Conservation (phyloP, 2,797 vertebrate genomes). For the Menidia menidia region DNA sequence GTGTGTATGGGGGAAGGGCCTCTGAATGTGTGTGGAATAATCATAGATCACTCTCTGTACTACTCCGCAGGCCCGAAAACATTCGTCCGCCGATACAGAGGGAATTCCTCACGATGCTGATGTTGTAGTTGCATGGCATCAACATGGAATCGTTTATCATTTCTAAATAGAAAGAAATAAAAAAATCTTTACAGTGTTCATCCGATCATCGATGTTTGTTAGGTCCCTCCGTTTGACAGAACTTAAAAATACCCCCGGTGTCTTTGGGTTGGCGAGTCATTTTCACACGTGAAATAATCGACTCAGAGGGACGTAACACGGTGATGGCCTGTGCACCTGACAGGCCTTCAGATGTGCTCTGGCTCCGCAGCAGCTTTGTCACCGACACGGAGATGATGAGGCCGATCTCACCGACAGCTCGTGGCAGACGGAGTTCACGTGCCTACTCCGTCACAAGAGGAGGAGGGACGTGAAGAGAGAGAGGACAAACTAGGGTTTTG, state of each 20-base stretch:
- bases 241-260: neutral
- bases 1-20: constrained; percentile 34
- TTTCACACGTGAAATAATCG: constrained; percentile 2
- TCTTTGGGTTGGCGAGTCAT: constrained; percentile 3
- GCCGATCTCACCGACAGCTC: constrained; percentile 48
- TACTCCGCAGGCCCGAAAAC: constrained; percentile 17
- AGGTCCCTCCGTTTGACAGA: constrained; percentile 9
- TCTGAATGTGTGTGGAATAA: constrained; percentile 9
- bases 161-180: neutral
- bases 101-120: neutral
- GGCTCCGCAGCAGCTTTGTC: constrained; percentile 34
- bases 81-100: constrained; percentile 8
- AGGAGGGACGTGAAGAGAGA: constrained; percentile 12
- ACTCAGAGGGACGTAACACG: constrained; percentile 9
- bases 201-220: too few relatives aligned
- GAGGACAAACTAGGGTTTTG: constrained; percentile 33
- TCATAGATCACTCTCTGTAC: constrained; percentile 34
- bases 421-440: constrained; percentile 41
- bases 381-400: constrained; percentile 45
- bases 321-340: constrained; percentile 38
- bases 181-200: neutral
- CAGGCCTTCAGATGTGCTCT: constrained; percentile 38
- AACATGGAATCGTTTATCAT: neutral
- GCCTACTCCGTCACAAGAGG: constrained; percentile 30
- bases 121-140: neutral